Evolutionary conservation across 1,140 invertebrate species (phyloP).

Genomic region (Microplitis demolitor): DNA sequence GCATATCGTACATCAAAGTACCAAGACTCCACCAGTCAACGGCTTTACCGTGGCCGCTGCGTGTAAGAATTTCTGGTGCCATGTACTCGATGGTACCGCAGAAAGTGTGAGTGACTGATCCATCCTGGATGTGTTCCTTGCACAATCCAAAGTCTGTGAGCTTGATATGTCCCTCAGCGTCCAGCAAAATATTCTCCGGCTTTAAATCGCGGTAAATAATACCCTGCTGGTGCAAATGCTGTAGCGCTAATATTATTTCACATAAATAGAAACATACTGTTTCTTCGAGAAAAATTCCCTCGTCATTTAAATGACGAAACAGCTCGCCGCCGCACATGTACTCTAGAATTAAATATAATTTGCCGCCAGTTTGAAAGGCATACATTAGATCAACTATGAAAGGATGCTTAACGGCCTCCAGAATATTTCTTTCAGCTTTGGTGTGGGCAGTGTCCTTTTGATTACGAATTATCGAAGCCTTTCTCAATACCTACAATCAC

Average conservation of each 20-base stretch:
- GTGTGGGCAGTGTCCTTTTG: constrained; percentile 99
- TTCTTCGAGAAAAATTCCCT: constrained; percentile 98
- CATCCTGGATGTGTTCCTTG: constrained; percentile 97
- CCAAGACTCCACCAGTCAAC: constrained; percentile 99
- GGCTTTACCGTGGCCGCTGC: constrained; percentile 95
- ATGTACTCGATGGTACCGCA: constrained; percentile 99
- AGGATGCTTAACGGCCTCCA: constrained; percentile 98
- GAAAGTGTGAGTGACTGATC: constrained; percentile 96
- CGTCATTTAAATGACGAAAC: constrained; percentile 96
- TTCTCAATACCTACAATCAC: constrained; percentile 74
- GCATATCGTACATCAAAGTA: constrained; percentile 98
- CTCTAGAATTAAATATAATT: constrained; percentile 97
- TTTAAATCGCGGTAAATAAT: constrained; percentile 99
- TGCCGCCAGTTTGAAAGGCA: constrained; percentile 98
- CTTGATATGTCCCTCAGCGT: constrained; percentile 95
- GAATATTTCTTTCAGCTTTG: constrained; percentile 98
- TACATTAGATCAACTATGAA: constrained; percentile 99
- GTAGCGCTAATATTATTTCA: constrained; percentile 96
- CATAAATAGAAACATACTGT: constrained; percentile 97
- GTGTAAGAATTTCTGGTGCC: constrained; percentile 96
- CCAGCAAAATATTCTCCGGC: constrained; percentile 97
- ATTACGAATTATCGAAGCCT: constrained; percentile 97
- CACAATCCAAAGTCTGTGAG: constrained; percentile 99
- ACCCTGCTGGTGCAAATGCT: constrained; percentile 94
- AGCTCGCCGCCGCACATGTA: constrained; percentile 97